Percentiles rank a stretch among this genome's conserved stretches.
Evolutionary conservation across 2,113 vertebrate genomes (phyloP).

Genomic region (Cnemophilus loriae): DNA sequence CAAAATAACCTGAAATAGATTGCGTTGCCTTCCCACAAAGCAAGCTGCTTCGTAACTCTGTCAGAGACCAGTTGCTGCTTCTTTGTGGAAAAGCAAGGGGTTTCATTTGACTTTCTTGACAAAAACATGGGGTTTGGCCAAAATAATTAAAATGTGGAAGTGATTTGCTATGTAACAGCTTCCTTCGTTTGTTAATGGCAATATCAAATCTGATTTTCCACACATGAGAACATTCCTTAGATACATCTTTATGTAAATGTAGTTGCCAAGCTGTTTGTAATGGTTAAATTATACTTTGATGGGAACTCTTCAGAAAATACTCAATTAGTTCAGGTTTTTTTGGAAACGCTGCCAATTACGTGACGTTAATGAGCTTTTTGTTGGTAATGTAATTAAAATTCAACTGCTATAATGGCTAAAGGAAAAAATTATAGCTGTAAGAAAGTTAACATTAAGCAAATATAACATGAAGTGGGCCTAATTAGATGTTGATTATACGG

Average conservation of each 20-base stretch:
- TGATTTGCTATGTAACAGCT: conserved; percentile 48
- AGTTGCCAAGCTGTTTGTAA: conserved; percentile 83
- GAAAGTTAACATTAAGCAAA: conserved; percentile 75
- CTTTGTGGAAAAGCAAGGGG: neutral
- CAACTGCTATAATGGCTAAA: conserved; percentile 77
- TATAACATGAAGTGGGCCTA: conserved; percentile 73
- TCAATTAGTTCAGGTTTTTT: conserved; percentile 81
- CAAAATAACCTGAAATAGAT: neutral
- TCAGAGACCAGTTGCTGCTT: neutral
- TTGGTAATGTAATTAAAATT: conserved; percentile 82
- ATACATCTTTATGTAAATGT: conserved; percentile 81
- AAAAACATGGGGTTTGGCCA: conserved; percentile 38
- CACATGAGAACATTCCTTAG: conserved; percentile 76
- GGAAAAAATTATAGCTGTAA: conserved; percentile 69
- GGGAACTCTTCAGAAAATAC: conserved; percentile 81
- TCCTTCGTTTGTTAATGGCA: conserved; percentile 65
- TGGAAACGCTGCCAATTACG: conserved; percentile 78
- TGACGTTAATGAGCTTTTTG: conserved; percentile 81
- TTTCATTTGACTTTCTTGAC: conserved; percentile 29
- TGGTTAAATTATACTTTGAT: conserved; percentile 84
- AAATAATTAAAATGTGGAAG: conserved; percentile 54
- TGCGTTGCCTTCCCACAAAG: neutral
- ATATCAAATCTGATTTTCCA: conserved; percentile 78
- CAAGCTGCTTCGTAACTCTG: neutral
- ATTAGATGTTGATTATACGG: conserved; percentile 73